A percentile compares a stretch with the other conserved stretches of the same genome.
These are phyloP conservation scores for Nothobranchius furzeri DNA, from an alignment of 2,113 vertebrate species.

Conservation along the genomic window DNA sequence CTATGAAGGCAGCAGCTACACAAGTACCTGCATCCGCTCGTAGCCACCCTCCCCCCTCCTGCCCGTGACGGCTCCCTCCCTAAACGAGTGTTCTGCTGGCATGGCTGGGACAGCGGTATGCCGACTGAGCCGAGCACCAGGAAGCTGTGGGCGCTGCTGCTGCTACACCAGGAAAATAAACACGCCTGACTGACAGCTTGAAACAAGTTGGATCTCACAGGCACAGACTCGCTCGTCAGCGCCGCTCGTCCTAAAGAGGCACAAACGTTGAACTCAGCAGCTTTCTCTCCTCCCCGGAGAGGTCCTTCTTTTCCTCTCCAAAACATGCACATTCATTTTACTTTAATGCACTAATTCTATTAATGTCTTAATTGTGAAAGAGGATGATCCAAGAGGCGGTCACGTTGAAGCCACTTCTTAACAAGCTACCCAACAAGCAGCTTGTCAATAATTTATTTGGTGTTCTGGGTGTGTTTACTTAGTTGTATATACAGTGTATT, in stretches of 20 bases:
- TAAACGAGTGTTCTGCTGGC: constrained; percentile 26
- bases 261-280: constrained; percentile 11
- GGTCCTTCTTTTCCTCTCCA: constrained; percentile 14
- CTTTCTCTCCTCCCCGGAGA: constrained; percentile 1
- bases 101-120: constrained; percentile 24
- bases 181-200: constrained; percentile 53
- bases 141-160: constrained; percentile 44
- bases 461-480: constrained; percentile 50
- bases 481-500: constrained; percentile 39
- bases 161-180: constrained; percentile 52
- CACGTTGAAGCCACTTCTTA: constrained; percentile 35
- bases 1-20: constrained; percentile 19
- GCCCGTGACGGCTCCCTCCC: constrained; percentile 35
- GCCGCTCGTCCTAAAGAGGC: constrained; percentile 15
- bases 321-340: constrained; percentile 14
- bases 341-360: constrained; percentile 13
- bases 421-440: constrained; percentile 24
- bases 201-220: constrained; percentile 42
- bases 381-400: constrained; percentile 20
- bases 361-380: constrained; percentile 15
- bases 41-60: constrained; percentile 10
- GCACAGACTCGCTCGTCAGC: constrained; percentile 13
- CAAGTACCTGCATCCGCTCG: constrained; percentile 14
- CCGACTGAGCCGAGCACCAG: constrained; percentile 42
- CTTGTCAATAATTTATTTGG: constrained; percentile 35